These are phyloP conservation scores for Camptogramma bilineatum DNA, from an alignment of 2,888 invertebrate species.

Conservation along the genomic window DNA sequence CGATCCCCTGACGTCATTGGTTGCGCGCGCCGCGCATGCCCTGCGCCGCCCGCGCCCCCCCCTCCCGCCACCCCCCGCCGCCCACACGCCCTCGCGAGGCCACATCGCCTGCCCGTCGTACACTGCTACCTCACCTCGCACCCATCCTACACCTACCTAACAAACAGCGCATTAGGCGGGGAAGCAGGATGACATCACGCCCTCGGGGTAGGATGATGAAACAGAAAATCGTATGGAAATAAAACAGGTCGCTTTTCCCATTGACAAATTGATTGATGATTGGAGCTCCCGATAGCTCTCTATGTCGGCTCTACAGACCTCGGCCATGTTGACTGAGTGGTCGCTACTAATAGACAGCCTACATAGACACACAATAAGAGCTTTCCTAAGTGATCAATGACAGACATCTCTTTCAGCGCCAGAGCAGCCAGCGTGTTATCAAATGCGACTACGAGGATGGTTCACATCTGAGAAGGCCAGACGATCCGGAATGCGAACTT, in stretches of 20 bases:
- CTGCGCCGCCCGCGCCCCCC: constrained; percentile 42
- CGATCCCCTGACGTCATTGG: constrained; percentile 81
- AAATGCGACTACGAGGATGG: neutral
- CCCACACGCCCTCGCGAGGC: constrained; percentile 35
- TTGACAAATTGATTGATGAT: constrained; percentile 78
- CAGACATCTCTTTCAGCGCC: neutral
- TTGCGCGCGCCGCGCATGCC: constrained; percentile 49
- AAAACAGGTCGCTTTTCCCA: constrained; percentile 51
- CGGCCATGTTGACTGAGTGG: constrained; percentile 12
- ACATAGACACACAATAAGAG: neutral
- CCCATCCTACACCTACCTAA: neutral
- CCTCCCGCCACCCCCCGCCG: constrained; percentile 57
- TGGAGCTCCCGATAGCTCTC: constrained; percentile 34
- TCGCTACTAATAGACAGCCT: constrained; percentile 3
- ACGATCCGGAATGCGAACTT: neutral
- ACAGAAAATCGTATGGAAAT: constrained; percentile 17
- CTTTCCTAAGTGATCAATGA: neutral
- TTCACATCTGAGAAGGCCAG: too few relatives aligned
- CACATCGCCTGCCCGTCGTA: constrained; percentile 13
- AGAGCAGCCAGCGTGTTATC: neutral
- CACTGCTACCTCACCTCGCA: constrained; percentile 44
- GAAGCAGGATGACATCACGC: constrained; percentile 7
- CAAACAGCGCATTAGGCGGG: constrained; percentile 29
- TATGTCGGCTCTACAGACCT: constrained; percentile 13
- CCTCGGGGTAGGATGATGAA: constrained; percentile 11